These are phyloP conservation scores for Numida meleagris DNA, from an alignment of 2,113 vertebrate genomes.

Conservation along the genomic window DNA sequence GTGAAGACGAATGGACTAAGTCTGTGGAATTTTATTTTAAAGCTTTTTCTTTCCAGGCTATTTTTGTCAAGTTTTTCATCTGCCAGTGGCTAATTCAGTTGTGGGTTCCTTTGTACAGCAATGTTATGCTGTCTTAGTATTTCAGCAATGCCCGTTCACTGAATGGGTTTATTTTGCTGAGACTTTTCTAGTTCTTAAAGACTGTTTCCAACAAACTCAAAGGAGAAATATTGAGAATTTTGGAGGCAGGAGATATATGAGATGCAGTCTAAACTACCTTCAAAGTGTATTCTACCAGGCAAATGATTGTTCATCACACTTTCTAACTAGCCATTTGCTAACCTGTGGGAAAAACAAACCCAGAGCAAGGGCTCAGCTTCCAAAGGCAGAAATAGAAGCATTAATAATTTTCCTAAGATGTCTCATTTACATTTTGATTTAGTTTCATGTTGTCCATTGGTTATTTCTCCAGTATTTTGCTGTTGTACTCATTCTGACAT, in stretches of 20 bases:
- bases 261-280: not conserved
- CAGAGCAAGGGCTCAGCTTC: not conserved
- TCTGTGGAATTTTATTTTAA: not conserved
- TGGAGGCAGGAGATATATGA: not conserved
- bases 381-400: not conserved
- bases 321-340: not conserved
- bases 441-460: not conserved
- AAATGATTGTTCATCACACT: not conserved
- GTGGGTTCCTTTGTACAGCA: not conserved
- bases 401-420: not conserved
- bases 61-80: not conserved
- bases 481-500: not conserved
- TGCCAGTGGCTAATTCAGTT: not conserved
- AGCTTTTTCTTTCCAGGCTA: not conserved
- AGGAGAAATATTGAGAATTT: not conserved
- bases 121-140: not conserved
- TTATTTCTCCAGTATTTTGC: not conserved
- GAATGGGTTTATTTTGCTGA: not conserved
- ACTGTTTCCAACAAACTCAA: not conserved
- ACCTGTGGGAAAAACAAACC: conserved; percentile 32
- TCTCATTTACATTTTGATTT: not conserved
- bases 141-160: not conserved
- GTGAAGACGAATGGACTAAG: not conserved
- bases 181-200: not conserved
- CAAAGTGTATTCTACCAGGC: not conserved